Evolutionary conservation across 2,113 vertebrate genomes (phyloP), one percentile per base, ranked within the genome.

Genomic region (Oreochromis tanganicae): DNA sequence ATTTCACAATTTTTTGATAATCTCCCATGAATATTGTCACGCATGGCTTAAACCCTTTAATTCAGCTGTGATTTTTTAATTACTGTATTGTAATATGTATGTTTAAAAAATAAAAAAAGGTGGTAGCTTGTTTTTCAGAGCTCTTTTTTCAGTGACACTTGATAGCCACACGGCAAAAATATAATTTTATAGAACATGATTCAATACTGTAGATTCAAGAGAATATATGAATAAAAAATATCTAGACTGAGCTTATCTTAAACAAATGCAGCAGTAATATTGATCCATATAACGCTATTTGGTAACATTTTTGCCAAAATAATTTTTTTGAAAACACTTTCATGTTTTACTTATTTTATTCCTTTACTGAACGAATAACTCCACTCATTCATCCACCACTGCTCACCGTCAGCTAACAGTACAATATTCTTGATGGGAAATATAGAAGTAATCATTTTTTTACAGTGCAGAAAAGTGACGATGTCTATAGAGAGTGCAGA

Each of bases 141-240:
- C 56, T 57, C 27, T 29, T 59, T 32, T 32, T 17, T 32, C 61
- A 38, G 17, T 6, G 32, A 0, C n/a, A 36, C 4, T n/a, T 38
- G 2, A 66, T 7, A 7, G 10, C 6, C 34, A 66, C 17, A 66
- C 0, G 0, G 19, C 7, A 66, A 3, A 38, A 61, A 61, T 9
- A 38, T 12, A 10, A 12, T 66, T 66, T 7, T 7, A 66, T 66
- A 36, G 5, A 66, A 66, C 0, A 63, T 4, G 4, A 29, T 66
- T 36, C 34, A 38, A 21, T 68, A 50, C 6, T 50, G 46, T 48
- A 17, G 14, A 48, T 48, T 48, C 6, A 17, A 17, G 6, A 17
- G 4, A 59, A 57, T 14, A 59, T 8, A 32, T 21, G n/a, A 17
- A 59, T 4, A 61, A 17, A 17, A 36, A 0, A n/a, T 38, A 21